These are phyloP conservation scores for Nomada lathburiana DNA, from an alignment of 2,888 invertebrate genomes.

Conservation along the genomic window DNA sequence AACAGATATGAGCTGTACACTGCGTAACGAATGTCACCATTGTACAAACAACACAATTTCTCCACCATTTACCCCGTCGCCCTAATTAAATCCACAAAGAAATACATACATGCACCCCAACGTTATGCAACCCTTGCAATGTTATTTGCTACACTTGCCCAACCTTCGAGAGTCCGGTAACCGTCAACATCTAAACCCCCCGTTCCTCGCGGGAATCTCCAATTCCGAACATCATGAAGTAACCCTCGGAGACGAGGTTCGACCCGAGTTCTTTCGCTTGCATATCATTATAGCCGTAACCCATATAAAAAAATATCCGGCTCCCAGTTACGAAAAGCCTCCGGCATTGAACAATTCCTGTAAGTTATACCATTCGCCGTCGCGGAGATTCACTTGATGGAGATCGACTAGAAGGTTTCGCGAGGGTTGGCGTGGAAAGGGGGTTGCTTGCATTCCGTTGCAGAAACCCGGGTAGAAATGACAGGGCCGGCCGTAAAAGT, in stretches of 20 bases:
- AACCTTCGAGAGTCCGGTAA: not conserved
- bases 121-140: not conserved
- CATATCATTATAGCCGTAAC: not conserved
- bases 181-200: not conserved
- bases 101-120: too few relatives aligned
- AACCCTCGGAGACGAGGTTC: not conserved
- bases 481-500: constrained; percentile 68
- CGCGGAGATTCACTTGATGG: constrained; percentile 11
- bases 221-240: not conserved
- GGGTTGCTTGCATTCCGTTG: constrained; percentile 29
- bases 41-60: too few relatives aligned
- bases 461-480: constrained; percentile 57
- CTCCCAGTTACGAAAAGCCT: constrained; percentile 13
- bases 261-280: not conserved
- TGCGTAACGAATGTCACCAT: too few relatives aligned
- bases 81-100: too few relatives aligned
- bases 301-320: not conserved
- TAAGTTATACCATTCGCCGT: constrained; percentile 26
- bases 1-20: too few relatives aligned
- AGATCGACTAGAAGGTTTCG: constrained; percentile 3
- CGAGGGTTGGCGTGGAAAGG: not conserved
- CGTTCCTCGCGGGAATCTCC: not conserved
- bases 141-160: not conserved
- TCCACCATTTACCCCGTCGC: too few relatives aligned
- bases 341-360: constrained; percentile 21